Conservation (phyloP, 2,797 vertebrate species). For the Oryzias dopingdopingensis region DNA sequence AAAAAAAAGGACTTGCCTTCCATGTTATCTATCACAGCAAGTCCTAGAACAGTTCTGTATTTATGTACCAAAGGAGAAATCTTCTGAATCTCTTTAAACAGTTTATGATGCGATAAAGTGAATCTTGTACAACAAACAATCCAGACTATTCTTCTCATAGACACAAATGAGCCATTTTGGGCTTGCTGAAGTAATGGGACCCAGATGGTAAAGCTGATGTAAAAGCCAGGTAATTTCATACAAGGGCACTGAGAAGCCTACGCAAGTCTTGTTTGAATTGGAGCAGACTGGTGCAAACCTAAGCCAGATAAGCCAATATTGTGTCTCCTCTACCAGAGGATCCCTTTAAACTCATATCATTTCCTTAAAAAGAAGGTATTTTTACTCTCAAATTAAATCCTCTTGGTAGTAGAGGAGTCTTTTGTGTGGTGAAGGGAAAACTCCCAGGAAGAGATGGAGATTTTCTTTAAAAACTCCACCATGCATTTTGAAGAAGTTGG, state of each 20-base stretch:
- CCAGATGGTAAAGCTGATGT: constrained; percentile 71
- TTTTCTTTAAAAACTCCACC: constrained; percentile 45
- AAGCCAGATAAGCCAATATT: constrained; percentile 48
- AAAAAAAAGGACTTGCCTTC: constrained; percentile 1
- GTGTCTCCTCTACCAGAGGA: constrained; percentile 35
- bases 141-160: constrained; percentile 34
- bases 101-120: constrained; percentile 21
- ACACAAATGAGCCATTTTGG: constrained; percentile 54
- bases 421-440: constrained; percentile 16
- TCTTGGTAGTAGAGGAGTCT: constrained; percentile 20
- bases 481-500: constrained; percentile 25
- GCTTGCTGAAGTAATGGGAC: constrained; percentile 55
- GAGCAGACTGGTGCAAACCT: constrained; percentile 29
- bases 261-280: constrained; percentile 42
- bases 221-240: constrained; percentile 70
- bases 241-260: constrained; percentile 34
- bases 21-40: constrained; percentile 2
- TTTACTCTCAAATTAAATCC: constrained; percentile 57
- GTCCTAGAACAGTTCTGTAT: constrained; percentile 27
- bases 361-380: constrained; percentile 54
- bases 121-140: constrained; percentile 46
- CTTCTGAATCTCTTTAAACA: constrained; percentile 28
- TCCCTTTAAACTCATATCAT: constrained; percentile 45
- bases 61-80: constrained; percentile 20
- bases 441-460: constrained; percentile 26